phyloP scores from a whole-genome alignment of 2,888 invertebrate genomes.

The Graphium colonna region DNA sequence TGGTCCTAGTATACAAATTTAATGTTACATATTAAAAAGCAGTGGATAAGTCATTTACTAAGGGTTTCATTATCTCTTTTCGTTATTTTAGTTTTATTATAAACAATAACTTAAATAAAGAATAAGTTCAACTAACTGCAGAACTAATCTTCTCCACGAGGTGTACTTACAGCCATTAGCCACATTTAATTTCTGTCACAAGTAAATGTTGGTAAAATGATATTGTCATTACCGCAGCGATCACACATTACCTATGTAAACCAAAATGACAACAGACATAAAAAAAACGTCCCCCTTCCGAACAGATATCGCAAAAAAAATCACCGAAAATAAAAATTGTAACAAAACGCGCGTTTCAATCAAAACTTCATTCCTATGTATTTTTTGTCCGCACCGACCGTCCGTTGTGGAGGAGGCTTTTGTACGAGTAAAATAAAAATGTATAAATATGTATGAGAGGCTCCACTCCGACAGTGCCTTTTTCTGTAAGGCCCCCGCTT shows the following conservation, averaged over 20 bases:
- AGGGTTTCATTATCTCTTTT: no score
- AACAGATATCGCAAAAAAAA: neutral
- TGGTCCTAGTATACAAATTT: conserved; percentile 84
- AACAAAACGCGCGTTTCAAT: neutral
- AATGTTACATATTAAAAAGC: neutral
- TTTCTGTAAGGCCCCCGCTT: neutral
- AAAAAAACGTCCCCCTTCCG: neutral
- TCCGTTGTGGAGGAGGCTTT: neutral
- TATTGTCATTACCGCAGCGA: no score
- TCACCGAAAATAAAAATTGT: neutral
- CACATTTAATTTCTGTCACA: no score
- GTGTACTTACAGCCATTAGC: no score
- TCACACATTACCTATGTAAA: no score
- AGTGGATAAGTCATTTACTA: neutral
- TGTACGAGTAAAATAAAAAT: neutral
- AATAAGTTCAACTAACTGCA: no score
- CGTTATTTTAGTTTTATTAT: neutral
- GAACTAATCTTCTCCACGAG: no score
- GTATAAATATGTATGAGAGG: neutral
- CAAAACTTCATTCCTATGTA: neutral
- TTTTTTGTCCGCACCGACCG: neutral
- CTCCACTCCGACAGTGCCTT: neutral
- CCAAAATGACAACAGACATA: no score
- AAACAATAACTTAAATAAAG: neutral
- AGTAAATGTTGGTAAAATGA: no score